Evolutionary conservation across 2,797 vertebrate genomes (phyloP), one percentile per base, ranked within the genome.

Genomic region (Macroramphosus scolopax): DNA sequence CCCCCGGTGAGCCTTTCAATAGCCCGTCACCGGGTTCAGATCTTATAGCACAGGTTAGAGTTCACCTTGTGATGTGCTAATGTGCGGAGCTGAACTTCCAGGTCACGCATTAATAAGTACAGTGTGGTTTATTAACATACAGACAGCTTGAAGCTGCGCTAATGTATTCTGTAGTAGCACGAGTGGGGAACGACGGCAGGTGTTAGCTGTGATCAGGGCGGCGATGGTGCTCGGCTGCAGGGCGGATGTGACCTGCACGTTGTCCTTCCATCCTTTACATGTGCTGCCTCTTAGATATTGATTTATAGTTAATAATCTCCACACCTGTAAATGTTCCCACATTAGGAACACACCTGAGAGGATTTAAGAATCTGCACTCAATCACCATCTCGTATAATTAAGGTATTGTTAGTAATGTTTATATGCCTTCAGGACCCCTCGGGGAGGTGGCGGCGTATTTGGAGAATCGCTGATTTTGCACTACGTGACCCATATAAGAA

Each of bases 401-500:
- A 51, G 16, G 28, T 17, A 17, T 32, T 37, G 37, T 54, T 63
- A 60, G 55, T 46, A 57, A 53, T 13, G 16, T 31, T 51, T 9
- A 32, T 20, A n/a, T 14, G 6, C 17, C 34, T 17, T 38, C 29
- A 17, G 10, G 1, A 2, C 5, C 4, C 32, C 40, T 35, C 17
- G 37, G 38, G 20, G 1, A 43, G 22, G 25, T 33, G 28, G 35
- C n/a, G 16, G n/a, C 41, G 0, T 31, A 17, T 33, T 55, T 46
- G n/a, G 3, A 51, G 35, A 55, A 31, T 18, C 1, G 9, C 51
- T 45, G 55, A 52, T 49, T 47, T n/a, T 32, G 22, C 62, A 17
- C 25, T n/a, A 9, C 37, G 3, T 66, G 67, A 79, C 77, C 70
- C 49, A 65, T 9, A 64, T 68, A 67, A 52, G 54, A 45, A 51